phyloP scores from a whole-genome alignment of 2,113 vertebrate genomes.

The Pseudopodoces humilis region DNA sequence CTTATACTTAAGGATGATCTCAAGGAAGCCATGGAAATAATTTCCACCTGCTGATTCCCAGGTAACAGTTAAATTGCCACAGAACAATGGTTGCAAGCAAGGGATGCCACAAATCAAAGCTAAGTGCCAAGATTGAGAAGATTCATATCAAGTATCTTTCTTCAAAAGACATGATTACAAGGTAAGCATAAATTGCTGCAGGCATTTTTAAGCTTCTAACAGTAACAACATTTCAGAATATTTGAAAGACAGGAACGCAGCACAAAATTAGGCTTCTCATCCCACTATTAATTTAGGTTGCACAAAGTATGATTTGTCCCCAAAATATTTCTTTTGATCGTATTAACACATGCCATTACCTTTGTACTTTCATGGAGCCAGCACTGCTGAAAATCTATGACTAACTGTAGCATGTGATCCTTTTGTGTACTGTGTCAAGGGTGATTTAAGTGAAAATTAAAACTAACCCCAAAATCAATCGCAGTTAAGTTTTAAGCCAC shows the following conservation, averaged over 20 bases:
- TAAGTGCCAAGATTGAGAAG: background rate
- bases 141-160: background rate
- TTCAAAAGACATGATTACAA: background rate
- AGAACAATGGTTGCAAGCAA: background rate
- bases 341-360: background rate
- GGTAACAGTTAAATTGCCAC: background rate
- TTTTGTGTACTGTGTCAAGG: background rate
- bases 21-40: background rate
- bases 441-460: background rate
- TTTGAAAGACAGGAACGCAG: background rate
- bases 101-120: background rate
- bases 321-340: background rate
- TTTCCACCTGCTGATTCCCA: background rate
- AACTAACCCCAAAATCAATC: background rate
- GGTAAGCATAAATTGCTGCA: background rate
- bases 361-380: background rate
- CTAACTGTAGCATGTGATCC: background rate
- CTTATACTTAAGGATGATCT: background rate
- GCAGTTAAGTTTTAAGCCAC: background rate
- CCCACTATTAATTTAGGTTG: background rate
- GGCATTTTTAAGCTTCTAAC: background rate
- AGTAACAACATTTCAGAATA: background rate
- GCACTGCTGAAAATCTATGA: background rate
- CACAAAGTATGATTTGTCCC: background rate
- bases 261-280: background rate